Evolutionary conservation across 2,113 vertebrate species (phyloP), one percentile per base, ranked within the genome.

Genomic region (Larimichthys crocea): DNA sequence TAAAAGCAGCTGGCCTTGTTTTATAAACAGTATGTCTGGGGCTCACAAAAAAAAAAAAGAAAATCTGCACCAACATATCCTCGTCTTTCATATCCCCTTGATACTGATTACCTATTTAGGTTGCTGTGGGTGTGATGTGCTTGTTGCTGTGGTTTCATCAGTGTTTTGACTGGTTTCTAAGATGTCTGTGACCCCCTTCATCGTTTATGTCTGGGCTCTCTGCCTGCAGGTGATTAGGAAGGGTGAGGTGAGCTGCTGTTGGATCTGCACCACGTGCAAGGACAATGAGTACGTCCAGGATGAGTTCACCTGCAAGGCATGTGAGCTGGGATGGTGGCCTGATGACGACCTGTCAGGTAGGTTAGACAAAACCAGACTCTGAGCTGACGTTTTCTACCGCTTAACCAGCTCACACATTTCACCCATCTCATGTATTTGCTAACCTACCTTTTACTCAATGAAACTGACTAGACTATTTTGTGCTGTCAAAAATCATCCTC

Each of bases 171-270:
- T 22, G 53, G 8, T 53, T n/a, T 10, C 42, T 24, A 14, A 70
- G 40, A 55, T 61, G 70, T 48, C 52, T 62, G 29, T 84, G 73
- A 86, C 81, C 49, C 42, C 40, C 26, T 26, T 17, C 11, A 19
- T 10, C 22, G n/a, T 48, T 80, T n/a, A 74, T 69, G 57, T 74
- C n/a, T 26, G 59, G 40, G 22, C 49, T 88, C 22, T 85, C 72
- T 86, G 65, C 12, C 5, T 76, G 10, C 87, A 99, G 98, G 98
- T 99, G 88, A 99, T 99, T 65, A 95, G 98, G 80, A 99, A 99
- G 90, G 98, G 98, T 49, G 98, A 99, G 90, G 98, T 99, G 90
- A 99, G 98, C 82, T 99, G 98, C 93, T 99, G 99, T 76, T 99
- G 98, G 98, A 99, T 99, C 91, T 99, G 98, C 84, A 99, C 98